Evolutionary conservation across 2,888 invertebrate genomes (phyloP).

Genomic region (Thecocarcelia acutangulata): DNA sequence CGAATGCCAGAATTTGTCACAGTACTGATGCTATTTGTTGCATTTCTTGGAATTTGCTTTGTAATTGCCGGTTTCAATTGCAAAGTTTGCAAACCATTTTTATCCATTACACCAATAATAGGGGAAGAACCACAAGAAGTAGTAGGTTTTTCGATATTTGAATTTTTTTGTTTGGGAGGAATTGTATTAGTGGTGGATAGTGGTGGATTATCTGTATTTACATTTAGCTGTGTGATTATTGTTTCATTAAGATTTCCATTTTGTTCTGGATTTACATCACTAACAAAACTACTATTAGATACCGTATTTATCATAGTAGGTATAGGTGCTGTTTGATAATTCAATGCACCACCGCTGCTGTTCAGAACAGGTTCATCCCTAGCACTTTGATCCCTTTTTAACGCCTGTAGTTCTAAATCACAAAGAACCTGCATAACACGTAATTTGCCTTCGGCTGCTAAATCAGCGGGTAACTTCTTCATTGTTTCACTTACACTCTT

Average conservation of each 20-base stretch:
- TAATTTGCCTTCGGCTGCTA: constrained; percentile 76
- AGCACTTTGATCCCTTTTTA: constrained; percentile 69
- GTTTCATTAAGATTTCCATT: constrained; percentile 25
- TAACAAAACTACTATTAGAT: constrained; percentile 13
- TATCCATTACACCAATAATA: constrained; percentile 62
- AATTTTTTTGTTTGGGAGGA: neutral
- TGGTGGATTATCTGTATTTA: constrained; percentile 22
- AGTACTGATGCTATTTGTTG: neutral
- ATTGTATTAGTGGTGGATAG: neutral
- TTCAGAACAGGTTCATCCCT: constrained; percentile 13
- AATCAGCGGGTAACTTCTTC: constrained; percentile 74
- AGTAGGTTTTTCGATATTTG: neutral
- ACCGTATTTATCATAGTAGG: neutral
- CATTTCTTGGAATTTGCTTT: constrained; percentile 40
- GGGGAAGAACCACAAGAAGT: constrained; percentile 32
- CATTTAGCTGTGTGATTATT: constrained; percentile 28
- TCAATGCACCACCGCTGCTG: constrained; percentile 28
- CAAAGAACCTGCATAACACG: constrained; percentile 77
- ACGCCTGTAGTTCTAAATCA: constrained; percentile 74
- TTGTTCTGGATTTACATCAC: constrained; percentile 16
- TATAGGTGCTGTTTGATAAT: constrained; percentile 42
- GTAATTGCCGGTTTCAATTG: constrained; percentile 43
- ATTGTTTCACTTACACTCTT: constrained; percentile 77
- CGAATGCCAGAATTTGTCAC: constrained; percentile 54
- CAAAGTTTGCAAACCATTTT: constrained; percentile 57